Evolutionary conservation across 2,113 vertebrate genomes (phyloP).

Genomic region (Gallinago paraguaiae): DNA sequence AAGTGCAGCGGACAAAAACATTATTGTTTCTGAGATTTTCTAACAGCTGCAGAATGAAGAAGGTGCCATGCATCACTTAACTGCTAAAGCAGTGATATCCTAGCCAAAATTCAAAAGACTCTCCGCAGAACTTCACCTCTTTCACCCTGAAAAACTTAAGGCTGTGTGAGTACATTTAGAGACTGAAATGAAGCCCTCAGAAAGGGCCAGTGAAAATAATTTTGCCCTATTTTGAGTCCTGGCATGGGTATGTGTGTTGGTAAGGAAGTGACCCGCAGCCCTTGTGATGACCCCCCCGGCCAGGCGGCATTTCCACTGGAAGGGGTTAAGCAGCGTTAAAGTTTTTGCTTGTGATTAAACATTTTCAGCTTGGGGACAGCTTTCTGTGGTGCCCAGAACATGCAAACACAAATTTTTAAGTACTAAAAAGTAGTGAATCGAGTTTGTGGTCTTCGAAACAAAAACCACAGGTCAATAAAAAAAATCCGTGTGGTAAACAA

Average conservation of each 20-base stretch:
- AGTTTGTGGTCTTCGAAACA: background rate
- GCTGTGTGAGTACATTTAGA: background rate
- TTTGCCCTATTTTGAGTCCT: background rate
- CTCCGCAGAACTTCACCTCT: background rate
- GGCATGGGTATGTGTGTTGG: fast-evolving
- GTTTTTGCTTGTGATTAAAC: background rate
- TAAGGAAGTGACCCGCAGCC: background rate
- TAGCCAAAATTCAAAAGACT: background rate
- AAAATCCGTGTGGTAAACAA: background rate
- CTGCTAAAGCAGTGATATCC: background rate
- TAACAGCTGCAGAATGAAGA: background rate
- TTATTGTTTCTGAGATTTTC: slow-evolving; percentile 66
- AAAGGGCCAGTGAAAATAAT: background rate
- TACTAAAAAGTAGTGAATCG: background rate
- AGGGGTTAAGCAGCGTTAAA: background rate
- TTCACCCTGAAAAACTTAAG: background rate
- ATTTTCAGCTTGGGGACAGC: background rate
- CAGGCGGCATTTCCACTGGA: background rate
- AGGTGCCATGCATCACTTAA: background rate
- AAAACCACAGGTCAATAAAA: background rate
- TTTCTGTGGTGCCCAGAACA: background rate
- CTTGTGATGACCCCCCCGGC: too few relatives aligned
- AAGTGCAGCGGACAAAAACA: slow-evolving; percentile 38
- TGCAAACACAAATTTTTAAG: background rate
- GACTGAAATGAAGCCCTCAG: background rate